phyloP scores from a whole-genome alignment of 2,888 invertebrate genomes.

The Mythimna ferrago region DNA sequence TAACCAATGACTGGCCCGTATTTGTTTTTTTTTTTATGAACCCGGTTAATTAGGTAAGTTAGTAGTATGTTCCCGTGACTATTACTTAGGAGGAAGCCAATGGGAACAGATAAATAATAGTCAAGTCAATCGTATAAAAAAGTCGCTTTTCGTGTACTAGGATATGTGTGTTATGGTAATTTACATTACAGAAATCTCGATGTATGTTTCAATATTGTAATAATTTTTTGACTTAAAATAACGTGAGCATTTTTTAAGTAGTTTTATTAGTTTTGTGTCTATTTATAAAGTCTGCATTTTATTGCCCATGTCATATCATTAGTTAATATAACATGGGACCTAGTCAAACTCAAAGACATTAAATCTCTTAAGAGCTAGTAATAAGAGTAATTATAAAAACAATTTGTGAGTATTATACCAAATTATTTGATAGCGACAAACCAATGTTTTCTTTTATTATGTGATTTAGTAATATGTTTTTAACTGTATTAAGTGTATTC shows the following conservation, averaged over 20 bases:
- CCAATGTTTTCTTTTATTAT: not conserved
- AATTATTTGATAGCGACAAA: not conserved
- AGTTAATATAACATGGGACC: not conserved
- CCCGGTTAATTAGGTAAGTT: not conserved
- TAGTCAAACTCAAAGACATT: slow-evolving; percentile 13
- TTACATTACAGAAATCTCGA: not conserved
- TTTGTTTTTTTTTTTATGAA: not conserved
- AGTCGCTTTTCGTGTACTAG: not conserved
- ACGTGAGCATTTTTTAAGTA: not conserved
- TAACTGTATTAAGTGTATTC: too few species aligned
- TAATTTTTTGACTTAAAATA: not conserved
- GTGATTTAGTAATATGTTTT: too few species aligned
- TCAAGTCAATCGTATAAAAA: not conserved
- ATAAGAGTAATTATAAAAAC: not conserved
- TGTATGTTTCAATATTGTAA: slow-evolving; percentile 7
- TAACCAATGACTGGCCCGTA: not conserved
- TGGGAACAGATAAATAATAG: not conserved
- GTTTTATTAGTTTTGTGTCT: not conserved
- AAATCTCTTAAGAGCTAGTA: not conserved
- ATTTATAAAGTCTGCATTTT: slow-evolving; percentile 1
- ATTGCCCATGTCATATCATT: slow-evolving; percentile 4
- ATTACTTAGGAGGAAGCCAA: not conserved
- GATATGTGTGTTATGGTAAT: not conserved
- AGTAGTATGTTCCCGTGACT: not conserved
- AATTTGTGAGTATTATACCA: not conserved